Base-by-base conservation (phyloP, 2,797 vertebrate genomes). In the Xiphophorus birchmanni region DNA sequence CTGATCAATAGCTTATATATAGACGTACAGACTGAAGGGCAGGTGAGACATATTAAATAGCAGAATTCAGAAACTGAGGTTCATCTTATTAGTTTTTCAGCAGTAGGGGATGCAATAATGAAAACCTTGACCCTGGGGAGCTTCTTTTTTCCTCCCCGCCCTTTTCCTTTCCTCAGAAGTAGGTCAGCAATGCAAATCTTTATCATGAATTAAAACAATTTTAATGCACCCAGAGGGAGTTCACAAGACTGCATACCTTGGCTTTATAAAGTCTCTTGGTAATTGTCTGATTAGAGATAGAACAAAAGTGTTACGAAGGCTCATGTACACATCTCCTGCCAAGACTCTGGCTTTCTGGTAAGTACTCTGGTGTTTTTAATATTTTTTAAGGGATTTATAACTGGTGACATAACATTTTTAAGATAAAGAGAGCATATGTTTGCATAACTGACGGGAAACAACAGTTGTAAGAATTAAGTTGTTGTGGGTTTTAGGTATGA, bases 201-300 rank as follows among this genome's bases (percentile, higher is more conserved):
- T 86, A 89, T 84, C 69, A 74, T 54, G 40, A 74, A 58, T 78
- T 76, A 76, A 69, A 86, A 67, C 45, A 65, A 32, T 75, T 86
- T 89, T 89, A 54, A 82, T 82, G 58, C 32, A 85, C 84, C 82
- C 50, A 80, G 29, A 82, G 73, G 8, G 65, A 80, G 48, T 80
- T 82, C 78, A 54, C 75, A 52, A 72, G 44, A 50, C 17, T 54
- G 72, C n/a, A 73, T 73, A 37, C 75, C 73, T 73, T 92, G 83
- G 71, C 85, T 87, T 85, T 91, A 90, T 87, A 91, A 80, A 84
- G 84, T 74, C 69, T 83, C 73, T 3, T 60, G 77, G 77, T 87
- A 87, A 82, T 90, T 87, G 76, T 91, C 82, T 89, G 80, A 89
- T 92, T 93, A 86, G 88, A 86, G 85, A 92, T 90, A 84, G 84